These are phyloP conservation scores for Drosophila antonietae DNA, from an alignment of 2,888 invertebrate species.

Conservation along the genomic window DNA sequence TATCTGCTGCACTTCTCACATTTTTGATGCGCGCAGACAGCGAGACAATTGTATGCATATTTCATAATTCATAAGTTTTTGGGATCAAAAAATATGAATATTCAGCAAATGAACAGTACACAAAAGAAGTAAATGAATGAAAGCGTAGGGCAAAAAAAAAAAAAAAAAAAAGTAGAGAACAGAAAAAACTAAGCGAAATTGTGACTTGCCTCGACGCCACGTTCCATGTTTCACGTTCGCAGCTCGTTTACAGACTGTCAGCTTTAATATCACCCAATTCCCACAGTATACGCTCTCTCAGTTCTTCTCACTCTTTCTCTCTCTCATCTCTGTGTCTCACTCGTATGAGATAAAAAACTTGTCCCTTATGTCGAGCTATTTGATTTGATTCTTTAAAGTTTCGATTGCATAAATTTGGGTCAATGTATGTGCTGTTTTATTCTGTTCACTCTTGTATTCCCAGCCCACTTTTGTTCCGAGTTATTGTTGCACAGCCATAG, in stretches of 20 bases:
- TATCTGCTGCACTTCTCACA: conserved; percentile 9
- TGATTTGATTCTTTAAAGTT: conserved; percentile 63
- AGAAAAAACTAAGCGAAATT: conserved; percentile 15
- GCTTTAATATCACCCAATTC: conserved; percentile 45
- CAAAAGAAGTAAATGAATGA: conserved; percentile 29
- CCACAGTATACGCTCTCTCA: not conserved
- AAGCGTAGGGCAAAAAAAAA: conserved; percentile 1
- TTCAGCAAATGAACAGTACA: conserved; percentile 60
- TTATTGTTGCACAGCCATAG: not conserved
- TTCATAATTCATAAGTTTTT: conserved; percentile 79
- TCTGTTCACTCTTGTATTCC: conserved; percentile 24
- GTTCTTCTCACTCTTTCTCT: not conserved
- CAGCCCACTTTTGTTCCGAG: conserved; percentile 1
- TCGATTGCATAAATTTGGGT: conserved; percentile 72
- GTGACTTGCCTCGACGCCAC: conserved; percentile 5
- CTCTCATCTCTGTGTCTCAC: not conserved
- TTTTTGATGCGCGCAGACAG: conserved; percentile 42
- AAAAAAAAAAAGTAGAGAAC: not conserved
- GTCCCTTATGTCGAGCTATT: conserved; percentile 41
- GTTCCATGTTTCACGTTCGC: not conserved
- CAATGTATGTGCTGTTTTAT: conserved; percentile 60
- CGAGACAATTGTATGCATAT: conserved; percentile 76
- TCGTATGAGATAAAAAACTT: conserved; percentile 30
- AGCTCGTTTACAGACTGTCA: conserved; percentile 28
- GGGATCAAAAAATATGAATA: conserved; percentile 74